Base-by-base conservation (phyloP, 2,113 vertebrate genomes). In the Phoxinus phoxinus region DNA sequence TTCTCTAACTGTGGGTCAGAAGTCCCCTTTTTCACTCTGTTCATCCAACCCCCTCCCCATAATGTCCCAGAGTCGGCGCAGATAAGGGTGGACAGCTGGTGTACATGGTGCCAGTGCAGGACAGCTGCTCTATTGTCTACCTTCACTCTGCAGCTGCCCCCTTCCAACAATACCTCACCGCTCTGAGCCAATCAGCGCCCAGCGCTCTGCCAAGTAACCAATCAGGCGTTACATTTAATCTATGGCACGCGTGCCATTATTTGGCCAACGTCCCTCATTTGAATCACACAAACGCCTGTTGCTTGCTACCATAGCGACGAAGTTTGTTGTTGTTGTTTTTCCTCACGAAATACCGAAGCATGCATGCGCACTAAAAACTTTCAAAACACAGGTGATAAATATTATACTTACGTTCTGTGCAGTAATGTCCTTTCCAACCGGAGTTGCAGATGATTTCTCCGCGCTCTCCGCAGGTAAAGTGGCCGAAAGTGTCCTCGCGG, bases 41-140 rank as follows among this genome's bases (percentile, higher is more conserved):
- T 95, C 95, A 96, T 95, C 95, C 92, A 94, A 94, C 94, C 94
- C 85, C 96, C 95, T 95, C 96, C 96, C 95, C 95, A 94, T 94
- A 94, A 94, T 96, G 95, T 95, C 95, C 94, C 95, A 94, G 93
- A 95, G 95, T 96, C 95, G 93, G 95, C 94, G 94, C 89, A 95
- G 96, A 97, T 97, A 97, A 97, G 96, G 95, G 95, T 95, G 95
- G 96, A 97, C 98, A 99, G 98, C 98, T 99, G 98, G 98, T 96
- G 94, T 97, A 96, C 97, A 97, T 96, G 95, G 96, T 96, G 96
- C 97, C 96, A 97, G 96, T 94, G 96, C 96, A 94, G 95, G 97
- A 99, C 98, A 99, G 98, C 98, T 99, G 98, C 98, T 96, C 97
- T 93, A 99, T 99, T 99, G 98, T 99, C 95, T 97, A 95, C 94